Percentiles rank a stretch among this genome's conserved stretches.
phyloP scores from a whole-genome alignment of 2,888 invertebrate species.

The Aradus depressus region DNA sequence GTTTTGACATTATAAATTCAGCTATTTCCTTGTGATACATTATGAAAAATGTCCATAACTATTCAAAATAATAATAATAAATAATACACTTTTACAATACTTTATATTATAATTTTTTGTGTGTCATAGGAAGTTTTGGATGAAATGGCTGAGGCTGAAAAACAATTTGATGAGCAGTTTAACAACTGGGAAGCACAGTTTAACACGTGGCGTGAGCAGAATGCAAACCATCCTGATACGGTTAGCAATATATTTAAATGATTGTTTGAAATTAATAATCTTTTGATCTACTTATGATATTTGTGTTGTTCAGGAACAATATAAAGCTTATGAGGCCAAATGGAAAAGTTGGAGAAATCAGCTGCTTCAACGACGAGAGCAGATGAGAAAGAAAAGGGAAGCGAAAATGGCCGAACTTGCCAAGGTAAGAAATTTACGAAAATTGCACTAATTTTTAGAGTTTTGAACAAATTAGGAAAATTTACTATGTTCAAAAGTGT shows the following conservation, averaged over 20 bases:
- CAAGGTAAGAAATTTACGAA: slow-evolving; percentile 6
- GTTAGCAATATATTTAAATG: slow-evolving; percentile 37
- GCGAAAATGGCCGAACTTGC: slow-evolving; percentile 35
- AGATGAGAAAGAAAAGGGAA: slow-evolving; percentile 60
- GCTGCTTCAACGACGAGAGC: slow-evolving; percentile 64
- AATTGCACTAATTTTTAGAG: not conserved
- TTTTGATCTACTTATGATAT: slow-evolving; percentile 8
- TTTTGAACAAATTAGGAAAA: not conserved
- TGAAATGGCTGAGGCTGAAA: slow-evolving; percentile 52
- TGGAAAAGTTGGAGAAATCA: slow-evolving; percentile 76
- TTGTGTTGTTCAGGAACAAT: slow-evolving; percentile 45
- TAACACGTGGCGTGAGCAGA: slow-evolving; percentile 81
- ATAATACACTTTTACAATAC: not conserved
- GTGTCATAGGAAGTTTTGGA: slow-evolving; percentile 29
- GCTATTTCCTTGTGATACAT: not conserved
- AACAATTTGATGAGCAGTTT: slow-evolving; percentile 78
- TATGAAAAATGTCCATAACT: not conserved
- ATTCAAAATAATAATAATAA: not conserved
- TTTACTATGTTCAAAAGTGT: too few species aligned
- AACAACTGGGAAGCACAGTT: slow-evolving; percentile 86
- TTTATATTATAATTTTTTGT: slow-evolving; percentile 1
- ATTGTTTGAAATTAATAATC: not conserved
- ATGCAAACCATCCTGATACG: slow-evolving; percentile 83
- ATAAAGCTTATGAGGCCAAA: slow-evolving; percentile 73
- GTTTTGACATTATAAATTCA: not conserved